phyloP scores from a whole-genome alignment of 2,797 vertebrate species.

The Acanthurus tractus region DNA sequence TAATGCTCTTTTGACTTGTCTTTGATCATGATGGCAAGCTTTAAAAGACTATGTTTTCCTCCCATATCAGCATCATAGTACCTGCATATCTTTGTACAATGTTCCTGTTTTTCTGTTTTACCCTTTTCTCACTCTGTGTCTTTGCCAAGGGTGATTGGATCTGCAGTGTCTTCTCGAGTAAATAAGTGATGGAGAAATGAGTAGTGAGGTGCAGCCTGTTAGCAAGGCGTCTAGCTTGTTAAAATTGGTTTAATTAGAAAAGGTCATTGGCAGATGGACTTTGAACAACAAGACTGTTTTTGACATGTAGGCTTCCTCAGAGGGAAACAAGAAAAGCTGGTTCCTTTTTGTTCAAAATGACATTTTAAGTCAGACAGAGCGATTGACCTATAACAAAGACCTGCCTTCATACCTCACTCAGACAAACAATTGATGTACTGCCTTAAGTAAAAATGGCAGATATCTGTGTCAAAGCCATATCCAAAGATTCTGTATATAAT shows the following conservation, averaged over 20 bases:
- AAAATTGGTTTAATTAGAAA: conserved; percentile 35
- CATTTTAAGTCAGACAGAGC: conserved; percentile 25
- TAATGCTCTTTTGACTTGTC: conserved; percentile 25
- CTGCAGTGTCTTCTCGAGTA: conserved; percentile 3
- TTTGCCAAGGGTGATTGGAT: conserved; percentile 19
- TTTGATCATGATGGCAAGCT: conserved; percentile 48
- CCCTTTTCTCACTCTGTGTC: background rate
- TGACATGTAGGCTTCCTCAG: conserved; percentile 28
- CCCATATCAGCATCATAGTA: conserved; percentile 14
- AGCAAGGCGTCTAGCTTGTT: conserved; percentile 41
- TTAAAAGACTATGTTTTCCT: conserved; percentile 23
- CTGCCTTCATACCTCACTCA: too few species aligned
- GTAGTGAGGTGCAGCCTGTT: conserved; percentile 24
- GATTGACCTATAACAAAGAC: too few species aligned
- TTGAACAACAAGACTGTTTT: conserved; percentile 20
- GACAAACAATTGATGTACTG: too few species aligned
- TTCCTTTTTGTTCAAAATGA: conserved; percentile 19
- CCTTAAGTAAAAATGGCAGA: too few species aligned
- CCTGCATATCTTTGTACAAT: conserved; percentile 31
- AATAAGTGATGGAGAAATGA: conserved; percentile 39
- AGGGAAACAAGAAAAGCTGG: conserved; percentile 4
- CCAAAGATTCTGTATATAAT: too few species aligned
- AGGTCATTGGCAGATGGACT: conserved; percentile 21
- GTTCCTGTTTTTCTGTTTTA: conserved; percentile 6
- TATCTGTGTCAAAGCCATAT: too few species aligned